Evolutionary conservation across 1,140 invertebrate genomes (phyloP).

Genomic region (Cydia pomonella): DNA sequence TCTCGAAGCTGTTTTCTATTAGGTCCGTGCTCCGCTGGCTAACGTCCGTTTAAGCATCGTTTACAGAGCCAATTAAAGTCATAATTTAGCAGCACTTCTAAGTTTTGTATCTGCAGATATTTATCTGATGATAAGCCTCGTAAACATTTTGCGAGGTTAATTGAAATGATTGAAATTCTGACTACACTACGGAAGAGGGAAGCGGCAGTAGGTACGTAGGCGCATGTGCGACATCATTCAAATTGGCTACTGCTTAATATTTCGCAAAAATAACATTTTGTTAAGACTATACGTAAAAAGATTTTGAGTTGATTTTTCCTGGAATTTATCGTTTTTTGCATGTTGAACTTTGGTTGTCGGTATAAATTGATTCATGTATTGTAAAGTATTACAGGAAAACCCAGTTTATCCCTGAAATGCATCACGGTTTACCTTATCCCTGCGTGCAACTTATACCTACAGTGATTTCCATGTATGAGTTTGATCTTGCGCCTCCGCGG

Average conservation of each 20-base stretch:
- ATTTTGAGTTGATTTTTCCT: not conserved
- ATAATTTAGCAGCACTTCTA: not conserved
- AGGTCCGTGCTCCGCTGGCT: not conserved
- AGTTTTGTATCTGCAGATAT: not conserved
- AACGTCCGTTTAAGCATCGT: constrained; percentile 1
- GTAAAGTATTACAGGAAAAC: constrained; percentile 16
- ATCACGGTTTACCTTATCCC: constrained; percentile 2
- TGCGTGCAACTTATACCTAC: constrained; percentile 39
- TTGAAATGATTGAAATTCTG: constrained; percentile 50
- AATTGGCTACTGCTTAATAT: not conserved
- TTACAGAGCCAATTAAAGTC: not conserved
- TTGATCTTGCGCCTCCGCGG: constrained; percentile 24
- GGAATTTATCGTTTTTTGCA: not conserved
- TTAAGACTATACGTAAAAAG: not conserved
- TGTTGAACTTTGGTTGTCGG: not conserved
- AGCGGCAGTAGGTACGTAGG: constrained; percentile 35
- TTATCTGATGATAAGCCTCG: not conserved
- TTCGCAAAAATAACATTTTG: not conserved
- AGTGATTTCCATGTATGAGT: constrained; percentile 37
- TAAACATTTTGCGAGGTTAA: constrained; percentile 14
- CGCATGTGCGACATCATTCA: constrained; percentile 13
- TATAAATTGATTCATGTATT: not conserved
- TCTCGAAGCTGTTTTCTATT: constrained; percentile 15
- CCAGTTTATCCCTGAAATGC: constrained; percentile 4
- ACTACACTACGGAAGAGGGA: constrained; percentile 61